A percentile compares a stretch with the other conserved stretches of the same genome.
Evolutionary conservation across 2,888 invertebrate genomes (phyloP).

Genomic region (Acleris literana): DNA sequence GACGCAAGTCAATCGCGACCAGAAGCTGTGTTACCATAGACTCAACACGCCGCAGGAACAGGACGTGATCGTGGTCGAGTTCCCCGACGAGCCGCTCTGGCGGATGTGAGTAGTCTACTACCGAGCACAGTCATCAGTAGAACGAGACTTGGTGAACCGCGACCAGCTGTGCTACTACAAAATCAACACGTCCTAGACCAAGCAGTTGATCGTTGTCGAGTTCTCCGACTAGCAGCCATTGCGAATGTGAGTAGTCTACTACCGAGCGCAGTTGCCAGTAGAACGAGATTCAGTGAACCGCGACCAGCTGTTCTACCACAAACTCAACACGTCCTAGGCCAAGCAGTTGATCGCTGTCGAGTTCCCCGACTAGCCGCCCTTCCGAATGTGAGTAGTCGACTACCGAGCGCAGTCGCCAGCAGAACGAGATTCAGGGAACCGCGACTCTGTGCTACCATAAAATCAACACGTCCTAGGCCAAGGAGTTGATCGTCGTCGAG

Average conservation of each 20-base stretch:
- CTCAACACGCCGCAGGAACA: slow-evolving; percentile 93
- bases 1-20: slow-evolving; percentile 93
- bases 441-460: slow-evolving; percentile 78
- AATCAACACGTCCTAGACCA: slow-evolving; percentile 91
- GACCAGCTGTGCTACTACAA: slow-evolving; percentile 78
- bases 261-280: too few relatives aligned
- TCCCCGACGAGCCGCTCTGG: slow-evolving; percentile 95
- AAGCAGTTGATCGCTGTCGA: slow-evolving; percentile 95
- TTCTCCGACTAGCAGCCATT: slow-evolving; percentile 96
- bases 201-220: slow-evolving; percentile 94
- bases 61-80: slow-evolving; percentile 94
- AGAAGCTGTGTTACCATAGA: slow-evolving; percentile 96
- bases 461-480: slow-evolving; percentile 91
- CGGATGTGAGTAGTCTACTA: slow-evolving; percentile 87
- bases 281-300: too few relatives aligned
- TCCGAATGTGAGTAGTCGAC: slow-evolving; percentile 90
- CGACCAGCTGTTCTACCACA: slow-evolving; percentile 76
- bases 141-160: too few relatives aligned
- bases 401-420: too few relatives aligned
- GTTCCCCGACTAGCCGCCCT: slow-evolving; percentile 94
- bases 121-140: too few relatives aligned
- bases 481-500: slow-evolving; percentile 94
- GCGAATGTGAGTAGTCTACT: slow-evolving; percentile 88
- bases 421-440: too few relatives aligned
- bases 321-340: slow-evolving; percentile 91